Percentiles rank a stretch among this genome's conserved stretches.
Conservation (phyloP, 2,113 vertebrate genomes). For the Sprattus sprattus region DNA sequence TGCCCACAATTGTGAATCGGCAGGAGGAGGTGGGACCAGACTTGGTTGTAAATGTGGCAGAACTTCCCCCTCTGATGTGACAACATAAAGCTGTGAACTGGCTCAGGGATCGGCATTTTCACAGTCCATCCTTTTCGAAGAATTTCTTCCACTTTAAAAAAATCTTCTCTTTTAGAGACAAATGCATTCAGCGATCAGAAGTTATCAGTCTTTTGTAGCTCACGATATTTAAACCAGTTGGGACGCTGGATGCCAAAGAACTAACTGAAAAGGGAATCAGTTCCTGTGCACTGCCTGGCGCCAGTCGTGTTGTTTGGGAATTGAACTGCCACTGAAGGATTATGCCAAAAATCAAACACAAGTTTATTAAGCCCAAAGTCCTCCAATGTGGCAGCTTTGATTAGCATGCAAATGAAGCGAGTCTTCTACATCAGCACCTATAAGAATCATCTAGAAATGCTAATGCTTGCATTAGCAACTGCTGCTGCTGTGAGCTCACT, state of each 20-base stretch:
- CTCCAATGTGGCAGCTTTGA: slow-evolving; percentile 16
- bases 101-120: neutral
- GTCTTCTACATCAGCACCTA: slow-evolving; percentile 12
- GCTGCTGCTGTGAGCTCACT: neutral
- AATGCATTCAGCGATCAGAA: neutral
- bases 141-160: neutral
- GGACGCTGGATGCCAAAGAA: neutral
- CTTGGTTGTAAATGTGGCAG: neutral
- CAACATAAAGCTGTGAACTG: neutral
- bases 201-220: neutral
- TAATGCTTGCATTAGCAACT: neutral
- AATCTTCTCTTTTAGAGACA: neutral
- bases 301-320: neutral
- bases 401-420: slow-evolving; percentile 9
- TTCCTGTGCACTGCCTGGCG: neutral
- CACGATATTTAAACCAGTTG: neutral
- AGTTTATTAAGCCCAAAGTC: slow-evolving; percentile 26
- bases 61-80: neutral
- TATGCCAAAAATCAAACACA: slow-evolving; percentile 22
- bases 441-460: neutral
- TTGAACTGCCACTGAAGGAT: slow-evolving; percentile 15
- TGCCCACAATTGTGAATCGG: neutral
- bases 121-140: neutral
- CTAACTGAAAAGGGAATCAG: neutral
- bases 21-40: neutral